These are phyloP conservation scores for Gallinago nigripennis DNA, from an alignment of 2,797 vertebrate genomes.

Conservation along the genomic window DNA sequence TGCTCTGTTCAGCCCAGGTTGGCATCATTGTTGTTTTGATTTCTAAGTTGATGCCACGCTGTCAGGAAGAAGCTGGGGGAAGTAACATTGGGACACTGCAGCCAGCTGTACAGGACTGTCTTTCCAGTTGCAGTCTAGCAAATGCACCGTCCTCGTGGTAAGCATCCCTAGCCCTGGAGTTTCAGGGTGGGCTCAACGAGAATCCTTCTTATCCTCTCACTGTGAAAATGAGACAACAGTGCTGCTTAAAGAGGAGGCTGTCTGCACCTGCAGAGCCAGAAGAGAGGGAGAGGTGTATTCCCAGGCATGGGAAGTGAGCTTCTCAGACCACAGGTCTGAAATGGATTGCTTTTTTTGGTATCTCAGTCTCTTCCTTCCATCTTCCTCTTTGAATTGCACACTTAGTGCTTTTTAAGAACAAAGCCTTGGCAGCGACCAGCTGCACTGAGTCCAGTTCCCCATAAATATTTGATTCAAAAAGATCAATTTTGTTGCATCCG, in stretches of 20 bases:
- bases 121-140: background rate
- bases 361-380: background rate
- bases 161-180: background rate
- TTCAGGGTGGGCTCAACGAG: background rate
- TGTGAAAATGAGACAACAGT: background rate
- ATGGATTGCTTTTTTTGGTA: background rate
- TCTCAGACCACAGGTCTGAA: background rate
- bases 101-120: background rate
- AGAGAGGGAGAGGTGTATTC: background rate
- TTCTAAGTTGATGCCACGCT: background rate
- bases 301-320: background rate
- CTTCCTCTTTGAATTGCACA: background rate
- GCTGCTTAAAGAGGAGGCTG: background rate
- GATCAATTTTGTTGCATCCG: background rate
- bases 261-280: background rate
- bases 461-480: constrained; percentile 42
- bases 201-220: background rate
- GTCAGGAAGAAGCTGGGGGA: background rate
- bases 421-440: background rate
- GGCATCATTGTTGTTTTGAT: background rate
- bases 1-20: background rate
- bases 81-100: background rate
- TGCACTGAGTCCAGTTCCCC: background rate
- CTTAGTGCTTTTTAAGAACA: constrained; percentile 39
- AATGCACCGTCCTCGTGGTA: background rate